These are phyloP conservation scores for Cybosia mesomella DNA, from an alignment of 2,888 invertebrate genomes.

Conservation along the genomic window DNA sequence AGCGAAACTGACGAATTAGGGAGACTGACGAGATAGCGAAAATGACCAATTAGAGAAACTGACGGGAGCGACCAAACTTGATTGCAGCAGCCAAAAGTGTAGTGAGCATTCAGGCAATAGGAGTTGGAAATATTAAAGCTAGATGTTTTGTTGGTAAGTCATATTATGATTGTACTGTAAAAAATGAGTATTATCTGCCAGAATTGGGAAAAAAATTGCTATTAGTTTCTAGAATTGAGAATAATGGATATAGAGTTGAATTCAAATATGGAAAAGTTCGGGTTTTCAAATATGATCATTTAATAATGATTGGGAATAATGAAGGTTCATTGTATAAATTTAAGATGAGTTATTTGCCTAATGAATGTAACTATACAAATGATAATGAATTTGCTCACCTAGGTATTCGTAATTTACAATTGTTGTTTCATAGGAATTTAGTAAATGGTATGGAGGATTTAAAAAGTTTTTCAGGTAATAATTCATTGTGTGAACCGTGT, in stretches of 20 bases:
- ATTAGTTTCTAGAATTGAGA: background rate
- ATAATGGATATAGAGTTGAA: background rate
- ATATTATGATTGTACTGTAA: no score
- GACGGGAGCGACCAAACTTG: no score
- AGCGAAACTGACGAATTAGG: no score
- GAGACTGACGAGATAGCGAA: no score
- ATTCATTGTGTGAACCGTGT: background rate
- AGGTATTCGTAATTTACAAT: background rate
- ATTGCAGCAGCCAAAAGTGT: constrained; percentile 5
- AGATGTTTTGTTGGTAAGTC: background rate
- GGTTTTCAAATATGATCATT: background rate
- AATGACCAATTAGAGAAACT: no score
- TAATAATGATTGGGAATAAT: background rate
- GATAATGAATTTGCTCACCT: background rate
- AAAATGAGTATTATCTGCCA: no score
- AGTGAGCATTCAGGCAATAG: background rate
- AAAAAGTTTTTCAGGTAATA: background rate
- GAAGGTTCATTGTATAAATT: background rate
- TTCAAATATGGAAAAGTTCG: background rate
- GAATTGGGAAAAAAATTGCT: no score
- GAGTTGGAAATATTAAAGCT: background rate
- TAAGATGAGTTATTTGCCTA: no score
- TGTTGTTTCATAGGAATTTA: background rate
- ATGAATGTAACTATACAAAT: background rate
- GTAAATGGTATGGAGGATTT: background rate